Conservation (phyloP, 2,113 vertebrate genomes). For the Neolamprologus kungweensis region DNA sequence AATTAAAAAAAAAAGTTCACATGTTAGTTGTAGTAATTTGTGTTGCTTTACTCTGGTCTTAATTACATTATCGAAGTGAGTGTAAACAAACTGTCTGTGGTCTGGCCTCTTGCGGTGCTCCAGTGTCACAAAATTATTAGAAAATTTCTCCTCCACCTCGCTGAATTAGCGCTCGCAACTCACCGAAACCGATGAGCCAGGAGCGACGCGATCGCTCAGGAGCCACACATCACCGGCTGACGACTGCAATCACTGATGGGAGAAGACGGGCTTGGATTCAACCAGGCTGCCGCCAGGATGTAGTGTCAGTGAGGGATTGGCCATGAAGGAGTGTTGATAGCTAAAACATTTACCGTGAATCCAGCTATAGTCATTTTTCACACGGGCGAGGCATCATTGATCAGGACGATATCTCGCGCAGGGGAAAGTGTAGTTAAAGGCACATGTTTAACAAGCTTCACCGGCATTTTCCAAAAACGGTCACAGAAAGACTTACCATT, state of each 20-base stretch:
- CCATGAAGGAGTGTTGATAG: constrained; percentile 34
- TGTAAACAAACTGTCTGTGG: constrained; percentile 16
- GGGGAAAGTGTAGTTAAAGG: constrained; percentile 36
- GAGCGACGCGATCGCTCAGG: constrained; percentile 10
- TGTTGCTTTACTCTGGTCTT: neutral
- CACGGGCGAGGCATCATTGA: constrained; percentile 12
- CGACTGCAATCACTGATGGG: constrained; percentile 21
- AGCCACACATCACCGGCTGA: constrained; percentile 27
- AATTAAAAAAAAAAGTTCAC: neutral
- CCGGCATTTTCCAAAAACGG: constrained; percentile 16
- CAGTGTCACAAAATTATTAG: constrained; percentile 33
- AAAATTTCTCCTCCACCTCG: constrained; percentile 7
- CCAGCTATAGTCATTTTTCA: constrained; percentile 28
- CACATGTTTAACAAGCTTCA: constrained; percentile 52
- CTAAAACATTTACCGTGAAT: constrained; percentile 32
- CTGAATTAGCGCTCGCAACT: neutral
- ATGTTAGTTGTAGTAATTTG: neutral
- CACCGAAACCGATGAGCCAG: neutral
- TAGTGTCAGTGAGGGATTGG: constrained; percentile 20
- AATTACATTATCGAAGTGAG: constrained; percentile 21
- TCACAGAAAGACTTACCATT: constrained; percentile 47
- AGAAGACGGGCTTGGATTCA: constrained; percentile 3
- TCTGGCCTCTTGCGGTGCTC: constrained; percentile 1
- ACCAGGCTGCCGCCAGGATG: neutral
- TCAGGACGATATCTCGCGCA: constrained; percentile 37